Evolutionary conservation across 2,888 invertebrate genomes (phyloP), one percentile per base, ranked within the genome.

Genomic region (Tipula lateralis): DNA sequence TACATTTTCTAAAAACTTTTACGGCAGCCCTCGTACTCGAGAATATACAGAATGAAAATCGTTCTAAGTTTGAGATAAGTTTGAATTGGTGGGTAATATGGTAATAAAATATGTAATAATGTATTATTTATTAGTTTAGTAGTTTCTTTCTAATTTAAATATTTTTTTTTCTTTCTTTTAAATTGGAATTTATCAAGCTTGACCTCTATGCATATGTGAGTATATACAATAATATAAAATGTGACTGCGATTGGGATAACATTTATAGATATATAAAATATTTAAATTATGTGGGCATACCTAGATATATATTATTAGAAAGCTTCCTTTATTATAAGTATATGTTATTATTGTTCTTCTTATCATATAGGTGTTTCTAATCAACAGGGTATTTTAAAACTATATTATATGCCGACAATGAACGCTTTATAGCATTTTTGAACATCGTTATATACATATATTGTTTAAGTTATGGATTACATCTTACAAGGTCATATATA

Each of bases 41-140:
- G 12, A 24, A 16, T 50, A 16, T 19, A 7, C 16, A 44, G 44
- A 36, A 36, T 36, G n/a, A 44, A 44, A 44, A 44, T 44, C n/a
- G n/a, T 44, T 44, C 16, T 5, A 44, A 44, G 44, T 44, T 44
- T 44, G 44, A 44, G 44, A 44, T 9, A 16, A 44, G 16, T 24
- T 24, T 1, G 12, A 24, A 1, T 66, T 66, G 1, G 19, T 66
- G 3, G 9, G 19, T 7, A 1, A 50, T 50, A 50, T 50, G 7
- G n/a, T 44, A 50, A 50, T 50, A 50, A 50, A 50, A 50, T 66
- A 66, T 66, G 66, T 66, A 66, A 66, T 66, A 66, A 24, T 66
- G 66, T 66, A 24, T 66, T 66, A 66, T 66, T 66, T 50, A 50
- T 50, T 50, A 50, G 44, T 50, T 66, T 66, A 24, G 19, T 24